These are phyloP conservation scores for Selene dorsalis DNA, from an alignment of 2,797 vertebrate genomes.

Conservation along the genomic window DNA sequence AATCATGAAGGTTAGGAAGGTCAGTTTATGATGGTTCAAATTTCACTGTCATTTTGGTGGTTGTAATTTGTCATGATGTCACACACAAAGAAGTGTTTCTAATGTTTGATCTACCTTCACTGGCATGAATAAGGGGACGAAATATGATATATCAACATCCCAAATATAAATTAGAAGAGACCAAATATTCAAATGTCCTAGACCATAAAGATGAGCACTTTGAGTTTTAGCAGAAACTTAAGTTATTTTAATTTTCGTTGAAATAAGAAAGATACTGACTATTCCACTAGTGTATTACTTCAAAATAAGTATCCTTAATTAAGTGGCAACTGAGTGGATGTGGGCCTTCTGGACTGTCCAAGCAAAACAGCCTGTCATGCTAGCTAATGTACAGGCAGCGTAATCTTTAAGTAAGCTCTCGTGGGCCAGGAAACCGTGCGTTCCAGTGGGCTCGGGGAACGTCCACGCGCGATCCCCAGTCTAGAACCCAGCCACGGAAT, in stretches of 20 bases:
- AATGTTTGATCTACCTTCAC: not conserved
- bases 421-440: conserved; percentile 10
- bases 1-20: not conserved
- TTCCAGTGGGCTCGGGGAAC: not conserved
- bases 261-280: accelerated
- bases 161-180: not conserved
- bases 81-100: not conserved
- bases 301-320: not conserved
- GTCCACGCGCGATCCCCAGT: not conserved
- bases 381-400: conserved; percentile 43
- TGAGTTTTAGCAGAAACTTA: not conserved
- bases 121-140: not conserved
- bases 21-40: not conserved
- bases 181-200: not conserved
- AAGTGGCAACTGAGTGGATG: not conserved
- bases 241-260: not conserved
- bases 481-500: not conserved
- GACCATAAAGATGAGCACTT: too few relatives aligned
- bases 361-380: conserved; percentile 42
- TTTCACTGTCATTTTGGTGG: not conserved
- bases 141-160: not conserved
- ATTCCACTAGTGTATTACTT: too few relatives aligned
- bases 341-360: conserved; percentile 46
- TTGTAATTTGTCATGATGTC: not conserved
- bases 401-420: conserved; percentile 7